Base-by-base conservation (phyloP, 2,888 invertebrate genomes). In the Tetropium fuscum region DNA sequence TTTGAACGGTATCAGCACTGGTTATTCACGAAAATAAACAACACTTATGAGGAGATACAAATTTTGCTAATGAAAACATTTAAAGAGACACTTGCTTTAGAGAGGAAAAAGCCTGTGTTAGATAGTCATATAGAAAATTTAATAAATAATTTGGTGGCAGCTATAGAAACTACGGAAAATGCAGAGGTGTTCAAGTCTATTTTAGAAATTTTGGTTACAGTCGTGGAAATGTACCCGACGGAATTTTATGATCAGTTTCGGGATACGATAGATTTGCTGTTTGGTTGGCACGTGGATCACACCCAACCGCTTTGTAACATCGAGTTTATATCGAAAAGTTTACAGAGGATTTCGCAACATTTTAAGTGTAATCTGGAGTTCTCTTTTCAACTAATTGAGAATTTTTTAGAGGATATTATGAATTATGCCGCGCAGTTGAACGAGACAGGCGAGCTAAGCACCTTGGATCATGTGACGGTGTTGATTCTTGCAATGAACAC, bases 221-320 rank as follows among this genome's bases (percentile, higher is more conserved):
- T 95, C 67, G 90, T 93, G 0, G 89, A 90, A 72, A 87, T 89
- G 22, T 93, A 94, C 78, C 93, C 94, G 1, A 88, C 90, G 66
- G 86, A 90, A 56, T 95, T 96, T 82, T 87, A 89, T 15, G 87
- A 88, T 48, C 89, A 91, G 78, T 93, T 92, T 77, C 88, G 94
- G 75, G 96, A 98, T 76, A 93, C 94, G 6, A 94, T 95, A 8
- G 97, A 98, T 75, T 94, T 97, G 72, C 82, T 98, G 36, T 93
- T 97, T 20, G 97, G 97, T 4, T 98, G 98, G 97, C 95, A 96
- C 81, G 92, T 97, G 43, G 97, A 97, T 80, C 89, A 89, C 49
- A 91, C 90, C 3, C 95, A 97, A 78, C 89, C 92, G 0, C 87
- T 88, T 55, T 84, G 87, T 54, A 88, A 95, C n/a, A 91, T 91